phyloP scores from a whole-genome alignment of 2,797 vertebrate species.

The Pipistrellus kuhlii region DNA sequence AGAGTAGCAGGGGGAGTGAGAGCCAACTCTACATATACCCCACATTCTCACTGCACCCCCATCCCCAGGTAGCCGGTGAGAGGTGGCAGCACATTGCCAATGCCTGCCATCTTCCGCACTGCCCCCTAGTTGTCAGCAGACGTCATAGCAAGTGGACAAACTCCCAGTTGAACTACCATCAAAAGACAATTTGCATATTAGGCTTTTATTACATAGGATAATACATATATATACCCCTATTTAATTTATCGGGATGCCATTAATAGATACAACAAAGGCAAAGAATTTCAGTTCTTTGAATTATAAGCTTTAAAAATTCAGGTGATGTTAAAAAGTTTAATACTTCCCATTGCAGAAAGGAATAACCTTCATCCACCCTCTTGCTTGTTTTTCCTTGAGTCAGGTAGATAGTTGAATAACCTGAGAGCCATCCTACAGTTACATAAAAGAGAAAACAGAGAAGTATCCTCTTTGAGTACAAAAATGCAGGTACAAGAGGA shows the following conservation, averaged over 20 bases:
- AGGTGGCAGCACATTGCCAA: too few species aligned
- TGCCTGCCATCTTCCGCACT: fast-evolving
- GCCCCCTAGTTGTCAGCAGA: too few species aligned
- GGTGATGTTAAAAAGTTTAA: slow-evolving; percentile 18
- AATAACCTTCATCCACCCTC: not conserved
- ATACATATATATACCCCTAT: not conserved
- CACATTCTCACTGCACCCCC: too few species aligned
- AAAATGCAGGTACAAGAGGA: not conserved
- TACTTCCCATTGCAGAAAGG: not conserved
- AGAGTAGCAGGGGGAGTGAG: too few species aligned
- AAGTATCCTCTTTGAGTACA: not conserved
- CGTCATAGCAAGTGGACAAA: too few species aligned
- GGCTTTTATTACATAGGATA: not conserved
- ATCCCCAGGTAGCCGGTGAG: too few species aligned
- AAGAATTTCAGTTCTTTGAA: slow-evolving; percentile 6
- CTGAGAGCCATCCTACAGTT: not conserved
- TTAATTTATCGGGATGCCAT: not conserved
- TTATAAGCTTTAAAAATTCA: slow-evolving; percentile 36
- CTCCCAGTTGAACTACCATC: too few species aligned
- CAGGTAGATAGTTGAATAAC: not conserved
- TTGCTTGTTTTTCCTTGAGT: slow-evolving; percentile 8
- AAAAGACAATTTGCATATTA: too few species aligned
- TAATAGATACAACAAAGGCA: not conserved
- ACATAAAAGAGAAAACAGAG: not conserved
- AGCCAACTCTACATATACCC: too few species aligned